Evolutionary conservation across 2,888 invertebrate species (phyloP).

Genomic region (Beris chalybata): DNA sequence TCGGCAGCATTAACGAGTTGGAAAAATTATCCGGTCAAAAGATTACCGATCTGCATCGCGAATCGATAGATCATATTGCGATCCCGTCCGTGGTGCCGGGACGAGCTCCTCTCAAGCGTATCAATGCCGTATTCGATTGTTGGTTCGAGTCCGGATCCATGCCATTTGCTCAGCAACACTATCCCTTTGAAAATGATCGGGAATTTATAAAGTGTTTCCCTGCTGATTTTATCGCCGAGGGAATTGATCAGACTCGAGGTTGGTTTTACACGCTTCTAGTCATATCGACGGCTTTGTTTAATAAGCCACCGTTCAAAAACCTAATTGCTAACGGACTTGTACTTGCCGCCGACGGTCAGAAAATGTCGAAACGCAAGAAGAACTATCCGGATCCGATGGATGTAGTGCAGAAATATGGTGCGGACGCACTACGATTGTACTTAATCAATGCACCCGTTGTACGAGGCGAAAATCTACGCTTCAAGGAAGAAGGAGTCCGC

Average conservation of each 20-base stretch:
- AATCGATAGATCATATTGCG: conserved; percentile 87
- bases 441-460: conserved; percentile 98
- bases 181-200: conserved; percentile 90
- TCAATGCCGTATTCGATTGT: conserved; percentile 97
- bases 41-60: conserved; percentile 90
- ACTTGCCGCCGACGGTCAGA: conserved; percentile 93
- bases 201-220: conserved; percentile 91
- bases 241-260: conserved; percentile 96
- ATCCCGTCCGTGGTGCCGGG: conserved; percentile 88
- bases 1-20: conserved; percentile 92
- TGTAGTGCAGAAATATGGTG: conserved; percentile 89
- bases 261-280: conserved; percentile 99
- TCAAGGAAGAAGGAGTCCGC: conserved; percentile 95
- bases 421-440: conserved; percentile 94
- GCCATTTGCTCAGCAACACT: conserved; percentile 97
- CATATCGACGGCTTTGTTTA: conserved; percentile 92
- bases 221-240: conserved; percentile 99
- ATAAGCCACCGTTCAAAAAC: conserved; percentile 96
- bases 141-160: conserved; percentile 99
- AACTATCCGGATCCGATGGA: conserved; percentile 98
- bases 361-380: conserved; percentile 99
- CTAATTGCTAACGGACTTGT: conserved; percentile 95
- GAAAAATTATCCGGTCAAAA: conserved; percentile 78
- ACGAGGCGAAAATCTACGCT: conserved; percentile 91
- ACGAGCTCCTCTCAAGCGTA: conserved; percentile 78